phyloP scores from a whole-genome alignment of 2,888 invertebrate species.

The Noctua comes region DNA sequence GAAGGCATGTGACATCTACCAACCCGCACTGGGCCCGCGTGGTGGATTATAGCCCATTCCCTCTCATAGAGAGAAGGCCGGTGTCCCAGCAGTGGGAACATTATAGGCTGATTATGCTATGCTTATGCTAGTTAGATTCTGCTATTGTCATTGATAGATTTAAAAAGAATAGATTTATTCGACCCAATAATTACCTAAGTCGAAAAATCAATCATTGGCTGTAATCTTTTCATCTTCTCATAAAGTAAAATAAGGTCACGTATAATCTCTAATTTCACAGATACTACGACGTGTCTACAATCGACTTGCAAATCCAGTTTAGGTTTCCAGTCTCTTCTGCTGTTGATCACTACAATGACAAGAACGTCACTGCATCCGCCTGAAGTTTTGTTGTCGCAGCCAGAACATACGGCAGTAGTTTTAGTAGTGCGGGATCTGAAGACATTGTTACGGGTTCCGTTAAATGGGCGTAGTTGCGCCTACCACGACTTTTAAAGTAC shows the following conservation, averaged over 20 bases:
- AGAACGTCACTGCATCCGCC: background rate
- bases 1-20: too few relatives aligned
- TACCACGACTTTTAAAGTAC: background rate
- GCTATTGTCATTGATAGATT: background rate
- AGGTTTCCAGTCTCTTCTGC: background rate
- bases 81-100: too few relatives aligned
- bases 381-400: background rate
- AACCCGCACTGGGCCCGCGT: rapidly evolving
- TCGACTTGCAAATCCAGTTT: background rate
- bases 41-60: too few relatives aligned
- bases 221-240: background rate
- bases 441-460: too few relatives aligned
- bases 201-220: background rate
- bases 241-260: background rate
- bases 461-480: background rate
- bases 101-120: too few relatives aligned
- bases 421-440: background rate
- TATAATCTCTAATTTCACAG: background rate
- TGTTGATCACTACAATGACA: background rate
- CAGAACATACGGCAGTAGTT: background rate
- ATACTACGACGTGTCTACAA: background rate
- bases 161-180: background rate
- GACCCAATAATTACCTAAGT: background rate
- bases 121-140: too few relatives aligned
- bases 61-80: too few relatives aligned